A percentile compares a stretch with the other conserved stretches of the same genome.
These are phyloP conservation scores for Melanocharis versteri DNA, from an alignment of 2,113 vertebrate species.

Conservation along the genomic window DNA sequence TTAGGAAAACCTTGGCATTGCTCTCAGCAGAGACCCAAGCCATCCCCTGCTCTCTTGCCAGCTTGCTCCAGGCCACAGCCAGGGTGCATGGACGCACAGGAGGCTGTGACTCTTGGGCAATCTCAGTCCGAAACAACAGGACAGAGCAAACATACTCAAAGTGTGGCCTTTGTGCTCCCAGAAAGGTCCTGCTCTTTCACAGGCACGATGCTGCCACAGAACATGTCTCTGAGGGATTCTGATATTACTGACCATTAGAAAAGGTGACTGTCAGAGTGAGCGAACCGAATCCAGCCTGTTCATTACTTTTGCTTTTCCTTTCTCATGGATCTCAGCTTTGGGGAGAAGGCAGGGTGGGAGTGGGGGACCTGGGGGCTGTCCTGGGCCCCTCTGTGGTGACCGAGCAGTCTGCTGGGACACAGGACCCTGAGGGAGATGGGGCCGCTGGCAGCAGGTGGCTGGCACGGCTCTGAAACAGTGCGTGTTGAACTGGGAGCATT, in stretches of 20 bases:
- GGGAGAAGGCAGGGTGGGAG: background rate
- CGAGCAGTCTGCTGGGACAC: background rate
- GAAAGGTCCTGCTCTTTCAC: background rate
- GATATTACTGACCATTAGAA: background rate
- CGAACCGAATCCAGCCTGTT: fast-evolving
- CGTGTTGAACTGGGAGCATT: background rate
- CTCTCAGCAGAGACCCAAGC: background rate
- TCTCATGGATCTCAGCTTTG: background rate
- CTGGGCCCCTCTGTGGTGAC: background rate
- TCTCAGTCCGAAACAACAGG: background rate
- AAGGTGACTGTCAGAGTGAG: background rate
- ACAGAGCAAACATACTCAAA: background rate
- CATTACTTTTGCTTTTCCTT: background rate
- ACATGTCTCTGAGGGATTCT: background rate
- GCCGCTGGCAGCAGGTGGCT: background rate
- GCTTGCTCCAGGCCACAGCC: background rate
- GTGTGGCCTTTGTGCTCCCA: background rate
- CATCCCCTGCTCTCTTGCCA: background rate
- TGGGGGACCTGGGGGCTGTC: background rate
- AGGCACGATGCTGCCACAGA: background rate
- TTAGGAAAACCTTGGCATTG: background rate
- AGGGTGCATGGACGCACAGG: background rate
- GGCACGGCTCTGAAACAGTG: background rate
- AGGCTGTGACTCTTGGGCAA: background rate
- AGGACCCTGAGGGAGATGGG: fast-evolving